Evolutionary conservation across 1,140 invertebrate species (phyloP).

Genomic region (Chlorops oryzae): DNA sequence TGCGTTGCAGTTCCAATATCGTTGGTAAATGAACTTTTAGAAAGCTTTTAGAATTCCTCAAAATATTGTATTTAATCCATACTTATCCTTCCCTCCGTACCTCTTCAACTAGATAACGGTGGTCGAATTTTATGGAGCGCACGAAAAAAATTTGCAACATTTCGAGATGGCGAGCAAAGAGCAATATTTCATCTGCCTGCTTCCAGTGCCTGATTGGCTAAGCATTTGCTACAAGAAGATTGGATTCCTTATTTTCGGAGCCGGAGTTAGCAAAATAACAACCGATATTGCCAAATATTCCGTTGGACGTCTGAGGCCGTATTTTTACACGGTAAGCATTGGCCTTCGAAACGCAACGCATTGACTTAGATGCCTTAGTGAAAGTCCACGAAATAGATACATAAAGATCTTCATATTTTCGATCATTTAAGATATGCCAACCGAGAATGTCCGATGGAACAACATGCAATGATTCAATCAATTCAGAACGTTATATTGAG

Average conservation of each 20-base stretch:
- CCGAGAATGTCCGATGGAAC: constrained; percentile 1
- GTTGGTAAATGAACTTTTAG: constrained; percentile 58
- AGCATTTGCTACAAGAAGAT: constrained; percentile 64
- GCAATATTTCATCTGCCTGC: constrained; percentile 50
- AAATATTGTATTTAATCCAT: not conserved
- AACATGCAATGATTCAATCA: constrained; percentile 41
- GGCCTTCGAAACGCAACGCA: too few relatives aligned
- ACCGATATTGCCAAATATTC: constrained; percentile 89
- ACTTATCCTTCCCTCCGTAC: not conserved
- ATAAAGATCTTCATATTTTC: too few relatives aligned
- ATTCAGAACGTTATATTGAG: constrained; percentile 59
- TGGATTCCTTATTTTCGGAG: constrained; percentile 77
- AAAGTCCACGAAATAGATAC: too few relatives aligned
- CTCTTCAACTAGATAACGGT: constrained; percentile 25
- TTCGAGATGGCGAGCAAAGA: constrained; percentile 19
- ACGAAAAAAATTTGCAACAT: constrained; percentile 18
- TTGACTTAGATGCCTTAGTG: too few relatives aligned
- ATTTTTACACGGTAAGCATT: constrained; percentile 75
- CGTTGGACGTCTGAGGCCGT: constrained; percentile 82
- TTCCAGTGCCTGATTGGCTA: constrained; percentile 62
- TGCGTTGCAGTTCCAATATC: constrained; percentile 65
- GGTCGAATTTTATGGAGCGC: constrained; percentile 34
- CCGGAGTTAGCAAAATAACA: constrained; percentile 69
- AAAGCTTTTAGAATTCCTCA: too few relatives aligned
- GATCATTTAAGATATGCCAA: constrained; percentile 11